Base-by-base conservation (phyloP, 2,113 vertebrate species). In the Zeus faber region DNA sequence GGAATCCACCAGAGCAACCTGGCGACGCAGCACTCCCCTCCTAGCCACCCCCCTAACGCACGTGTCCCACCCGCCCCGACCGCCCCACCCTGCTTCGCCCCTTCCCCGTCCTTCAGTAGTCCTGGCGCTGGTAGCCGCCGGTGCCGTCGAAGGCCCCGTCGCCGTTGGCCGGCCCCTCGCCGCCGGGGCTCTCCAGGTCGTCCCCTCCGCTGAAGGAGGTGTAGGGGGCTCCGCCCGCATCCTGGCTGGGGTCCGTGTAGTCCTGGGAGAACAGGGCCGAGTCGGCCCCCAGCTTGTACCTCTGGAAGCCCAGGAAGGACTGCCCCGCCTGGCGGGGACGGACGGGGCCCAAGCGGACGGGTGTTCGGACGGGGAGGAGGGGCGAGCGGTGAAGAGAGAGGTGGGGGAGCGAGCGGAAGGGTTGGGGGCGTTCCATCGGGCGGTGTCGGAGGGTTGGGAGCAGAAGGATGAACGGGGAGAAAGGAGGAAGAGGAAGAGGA, bases 181-280 rank as follows among this genome's bases (percentile, higher is more conserved):
- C 88, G 0, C 65, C 77, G 0, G 86, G 88, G 64, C 87, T 89
- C 81, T 90, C 91, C 61, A 84, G 35, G 69, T 92, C 92, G 3
- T 95, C 94, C 54, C 92, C 92, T 0, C 88, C 88, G 23, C 85
- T 88, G 54, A 95, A 97, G 51, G 93, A 89, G 61, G 91, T 89
- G 61, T 94, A 96, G 80, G 94, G 93, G 70, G 91, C 78, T 53
- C 70, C 74, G 4, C 65, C 82, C 43, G 91, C 91, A 47, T 98
- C 95, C 89, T 94, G 95, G 85, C 93, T 96, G 65, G 96, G 96
- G 84, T 98, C 96, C 64, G 87, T 94, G 92, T 98, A 98, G 72
- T 98, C 96, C 87, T 96, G 93, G 85, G 95, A 98, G 93, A 98
- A 98, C 70, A 98, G 93, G 58, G 95, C 94, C 0, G 95, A 96